These are phyloP conservation scores for Xenops minutus DNA, from an alignment of 2,797 vertebrate species.

Conservation along the genomic window DNA sequence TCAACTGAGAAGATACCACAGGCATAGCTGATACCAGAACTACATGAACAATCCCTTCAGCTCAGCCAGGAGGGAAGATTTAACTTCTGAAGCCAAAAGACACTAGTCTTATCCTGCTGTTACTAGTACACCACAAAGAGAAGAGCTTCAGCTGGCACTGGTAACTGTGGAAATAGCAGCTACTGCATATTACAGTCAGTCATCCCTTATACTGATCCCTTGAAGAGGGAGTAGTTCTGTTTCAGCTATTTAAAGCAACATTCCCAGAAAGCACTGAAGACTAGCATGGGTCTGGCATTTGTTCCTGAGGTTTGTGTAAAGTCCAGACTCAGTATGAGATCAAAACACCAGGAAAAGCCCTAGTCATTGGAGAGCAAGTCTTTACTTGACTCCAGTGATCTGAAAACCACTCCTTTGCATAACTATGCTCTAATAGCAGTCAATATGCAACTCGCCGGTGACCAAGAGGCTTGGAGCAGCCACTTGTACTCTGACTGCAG, in stretches of 20 bases:
- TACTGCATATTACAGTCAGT: not conserved
- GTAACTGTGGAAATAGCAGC: not conserved
- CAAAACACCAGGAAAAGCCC: not conserved
- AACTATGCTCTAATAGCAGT: not conserved
- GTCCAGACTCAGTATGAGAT: not conserved
- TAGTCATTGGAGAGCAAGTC: not conserved
- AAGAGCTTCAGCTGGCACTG: not conserved
- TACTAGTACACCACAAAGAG: not conserved
- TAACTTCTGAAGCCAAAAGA: not conserved
- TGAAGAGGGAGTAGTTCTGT: not conserved
- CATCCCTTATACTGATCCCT: not conserved
- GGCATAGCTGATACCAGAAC: not conserved
- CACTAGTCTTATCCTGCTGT: not conserved
- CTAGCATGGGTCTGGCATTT: not conserved
- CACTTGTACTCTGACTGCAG: not conserved
- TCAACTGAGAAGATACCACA: not conserved
- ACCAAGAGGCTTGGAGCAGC: not conserved
- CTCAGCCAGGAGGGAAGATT: not conserved
- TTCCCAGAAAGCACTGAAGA: slow-evolving; percentile 8
- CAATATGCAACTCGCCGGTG: not conserved
- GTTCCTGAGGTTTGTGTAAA: not conserved
- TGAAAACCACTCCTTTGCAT: not conserved
- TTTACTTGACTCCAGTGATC: not conserved
- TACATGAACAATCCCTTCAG: not conserved
- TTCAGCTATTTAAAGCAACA: not conserved